Base-by-base conservation (phyloP, 2,797 vertebrate species). In the Menidia menidia region DNA sequence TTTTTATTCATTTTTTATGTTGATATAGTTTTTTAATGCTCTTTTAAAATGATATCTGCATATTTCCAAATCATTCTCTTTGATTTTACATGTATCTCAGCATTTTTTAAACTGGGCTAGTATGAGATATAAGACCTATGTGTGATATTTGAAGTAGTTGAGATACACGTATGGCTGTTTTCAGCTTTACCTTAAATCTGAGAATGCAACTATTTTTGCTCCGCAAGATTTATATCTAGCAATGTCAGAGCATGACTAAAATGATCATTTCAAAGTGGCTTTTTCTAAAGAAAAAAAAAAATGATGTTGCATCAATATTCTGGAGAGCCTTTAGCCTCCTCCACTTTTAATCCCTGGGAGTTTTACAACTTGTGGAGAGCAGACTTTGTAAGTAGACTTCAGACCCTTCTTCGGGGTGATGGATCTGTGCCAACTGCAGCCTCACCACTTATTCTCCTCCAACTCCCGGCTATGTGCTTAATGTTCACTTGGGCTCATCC, bases 401-500 rank as follows among this genome's bases (percentile, higher is more conserved):
- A 75, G 32, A 71, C 15, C 55, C 56, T 51, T 75, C 71, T 71
- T 80, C 44, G n/a, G 57, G 57, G 65, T 83, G 53, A 78, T 81
- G 76, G 73, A 77, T 69, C 30, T 62, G 44, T 64, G 81, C 85
- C 83, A 87, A 65, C 53, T 68, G 68, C 33, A 77, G 48, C 52
- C 39, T 65, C 14, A 10, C 65, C 56, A 63, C 76, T 80, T 68
- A 50, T 57, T 70, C 71, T 69, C 67, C 67, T 81, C 53, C 68
- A 75, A 31, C 82, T 71, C 75, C 70, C 71, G 48, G 74, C 65
- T 62, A 55, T 78, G 78, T 71, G 81, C 81, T 80, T 82, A 79
- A 70, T 81, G 80, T 76, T 86, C 81, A 75, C 57, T 76, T 71
- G 75, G 77, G 78, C 73, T 32, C 73, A 70, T 78, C 84, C 74